A percentile compares a stretch with the other conserved stretches of the same genome.
phyloP scores from a whole-genome alignment of 2,888 invertebrate genomes.

The Pseudococcus jackbeardsleyi region DNA sequence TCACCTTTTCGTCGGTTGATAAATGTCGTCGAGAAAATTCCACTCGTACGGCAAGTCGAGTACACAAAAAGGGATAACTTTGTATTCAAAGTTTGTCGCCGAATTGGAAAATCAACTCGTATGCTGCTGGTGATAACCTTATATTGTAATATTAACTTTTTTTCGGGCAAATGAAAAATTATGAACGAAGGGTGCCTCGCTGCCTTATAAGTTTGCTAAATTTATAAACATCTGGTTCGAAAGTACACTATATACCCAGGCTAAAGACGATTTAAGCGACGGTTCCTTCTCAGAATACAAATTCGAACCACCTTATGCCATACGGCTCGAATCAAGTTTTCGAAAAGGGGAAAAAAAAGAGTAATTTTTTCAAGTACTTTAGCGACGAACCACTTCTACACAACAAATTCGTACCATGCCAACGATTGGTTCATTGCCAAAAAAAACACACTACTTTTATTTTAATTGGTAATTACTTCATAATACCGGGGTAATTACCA shows the following conservation, averaged over 20 bases:
- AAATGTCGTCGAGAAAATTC: neutral
- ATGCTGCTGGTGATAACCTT: conserved; percentile 1
- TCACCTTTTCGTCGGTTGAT: conserved; percentile 11
- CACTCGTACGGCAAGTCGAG: neutral
- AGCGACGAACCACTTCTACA: neutral
- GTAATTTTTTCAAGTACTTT: conserved; percentile 27
- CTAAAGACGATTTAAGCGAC: conserved; percentile 32
- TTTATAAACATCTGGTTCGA: conserved; percentile 39
- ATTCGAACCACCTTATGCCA: neutral
- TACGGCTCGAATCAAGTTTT: conserved; percentile 5
- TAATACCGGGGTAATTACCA: conserved; percentile 11
- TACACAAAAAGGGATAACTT: neutral
- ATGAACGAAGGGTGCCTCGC: neutral
- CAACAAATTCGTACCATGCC: neutral
- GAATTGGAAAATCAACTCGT: conserved; percentile 19
- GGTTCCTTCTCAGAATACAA: neutral
- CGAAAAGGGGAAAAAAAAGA: neutral
- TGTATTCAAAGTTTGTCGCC: conserved; percentile 36
- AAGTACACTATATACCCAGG: neutral
- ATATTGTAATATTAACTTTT: conserved; percentile 45
- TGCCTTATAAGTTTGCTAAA: conserved; percentile 28
- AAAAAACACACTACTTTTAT: conserved; percentile 1
- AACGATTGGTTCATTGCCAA: neutral
- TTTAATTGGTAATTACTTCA: conserved; percentile 47
- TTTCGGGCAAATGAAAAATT: conserved; percentile 41